Conservation (phyloP, 2,888 invertebrate species). For the Melipona beecheii region DNA sequence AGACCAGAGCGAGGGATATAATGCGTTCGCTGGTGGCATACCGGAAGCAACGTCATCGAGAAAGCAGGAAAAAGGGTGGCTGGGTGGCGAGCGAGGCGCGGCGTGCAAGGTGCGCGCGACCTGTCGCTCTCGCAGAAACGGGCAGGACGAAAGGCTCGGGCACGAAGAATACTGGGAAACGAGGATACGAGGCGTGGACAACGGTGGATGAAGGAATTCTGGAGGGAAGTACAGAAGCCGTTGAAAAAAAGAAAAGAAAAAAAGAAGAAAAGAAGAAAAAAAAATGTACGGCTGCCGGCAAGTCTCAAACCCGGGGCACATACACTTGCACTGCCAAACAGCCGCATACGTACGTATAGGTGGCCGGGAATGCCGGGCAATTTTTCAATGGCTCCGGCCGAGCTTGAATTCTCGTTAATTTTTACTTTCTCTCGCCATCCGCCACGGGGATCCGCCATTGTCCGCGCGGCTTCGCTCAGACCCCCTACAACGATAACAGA, state of each 20-base stretch:
- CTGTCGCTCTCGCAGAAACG: conserved; percentile 46
- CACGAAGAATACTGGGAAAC: conserved; percentile 47
- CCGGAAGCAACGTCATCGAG: conserved; percentile 27
- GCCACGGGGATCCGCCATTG: conserved; percentile 77
- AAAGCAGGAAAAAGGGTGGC: conserved; percentile 38
- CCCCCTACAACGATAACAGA: conserved; percentile 81
- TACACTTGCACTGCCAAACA: conserved; percentile 34
- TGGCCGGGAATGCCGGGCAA: conserved; percentile 75
- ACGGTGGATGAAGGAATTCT: conserved; percentile 58
- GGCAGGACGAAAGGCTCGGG: conserved; percentile 46
- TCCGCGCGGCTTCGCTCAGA: conserved; percentile 77
- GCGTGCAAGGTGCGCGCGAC: conserved; percentile 23
- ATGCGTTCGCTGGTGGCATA: conserved; percentile 12
- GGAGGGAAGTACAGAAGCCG: conserved; percentile 61
- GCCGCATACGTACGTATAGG: conserved; percentile 32
- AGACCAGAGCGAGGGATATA: conserved; percentile 1
- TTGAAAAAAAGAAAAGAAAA: conserved; percentile 47
- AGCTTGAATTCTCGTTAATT: conserved; percentile 84
- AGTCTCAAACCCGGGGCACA: conserved; percentile 75
- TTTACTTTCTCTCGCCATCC: conserved; percentile 82
- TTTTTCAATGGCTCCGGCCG: conserved; percentile 83
- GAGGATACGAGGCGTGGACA: conserved; percentile 50
- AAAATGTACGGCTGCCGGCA: conserved; percentile 71
- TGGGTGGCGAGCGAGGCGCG: conserved; percentile 1
- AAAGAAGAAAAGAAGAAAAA: conserved; percentile 45